These are phyloP conservation scores for Cyprinodon diabolis DNA, from an alignment of 2,797 vertebrate species.

Conservation along the genomic window DNA sequence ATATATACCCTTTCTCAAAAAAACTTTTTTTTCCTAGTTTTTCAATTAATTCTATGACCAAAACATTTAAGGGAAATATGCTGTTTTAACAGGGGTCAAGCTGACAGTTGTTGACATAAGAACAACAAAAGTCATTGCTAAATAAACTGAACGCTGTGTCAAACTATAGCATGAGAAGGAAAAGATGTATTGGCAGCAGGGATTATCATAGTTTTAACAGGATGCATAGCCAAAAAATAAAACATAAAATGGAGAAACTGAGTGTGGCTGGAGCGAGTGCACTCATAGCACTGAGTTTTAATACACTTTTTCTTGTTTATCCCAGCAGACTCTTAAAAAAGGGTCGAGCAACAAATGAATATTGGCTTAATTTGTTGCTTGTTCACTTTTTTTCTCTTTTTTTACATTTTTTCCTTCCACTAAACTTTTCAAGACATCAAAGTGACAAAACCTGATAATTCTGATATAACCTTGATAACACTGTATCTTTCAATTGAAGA, in stretches of 20 bases:
- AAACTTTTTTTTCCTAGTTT: neutral
- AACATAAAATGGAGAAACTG: no score
- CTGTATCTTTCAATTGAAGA: neutral
- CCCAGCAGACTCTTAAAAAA: neutral
- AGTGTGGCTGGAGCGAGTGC: no score
- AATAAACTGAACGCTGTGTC: neutral
- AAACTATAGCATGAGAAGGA: neutral
- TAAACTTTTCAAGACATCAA: neutral
- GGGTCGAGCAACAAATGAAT: neutral
- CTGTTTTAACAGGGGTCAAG: neutral
- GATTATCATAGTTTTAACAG: no score
- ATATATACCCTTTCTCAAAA: neutral
- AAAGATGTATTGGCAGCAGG: neutral
- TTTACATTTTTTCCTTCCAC: conserved; percentile 1
- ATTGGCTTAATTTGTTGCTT: neutral
- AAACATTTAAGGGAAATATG: neutral
- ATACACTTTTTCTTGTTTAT: neutral
- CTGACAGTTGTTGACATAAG: neutral
- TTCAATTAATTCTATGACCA: neutral
- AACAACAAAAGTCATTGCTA: neutral
- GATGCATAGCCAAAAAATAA: no score
- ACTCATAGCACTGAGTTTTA: neutral
- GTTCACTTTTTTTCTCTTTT: neutral
- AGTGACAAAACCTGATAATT: neutral
- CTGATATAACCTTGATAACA: no score